phyloP scores from a whole-genome alignment of 2,888 invertebrate genomes.

The Polyploca ridens region DNA sequence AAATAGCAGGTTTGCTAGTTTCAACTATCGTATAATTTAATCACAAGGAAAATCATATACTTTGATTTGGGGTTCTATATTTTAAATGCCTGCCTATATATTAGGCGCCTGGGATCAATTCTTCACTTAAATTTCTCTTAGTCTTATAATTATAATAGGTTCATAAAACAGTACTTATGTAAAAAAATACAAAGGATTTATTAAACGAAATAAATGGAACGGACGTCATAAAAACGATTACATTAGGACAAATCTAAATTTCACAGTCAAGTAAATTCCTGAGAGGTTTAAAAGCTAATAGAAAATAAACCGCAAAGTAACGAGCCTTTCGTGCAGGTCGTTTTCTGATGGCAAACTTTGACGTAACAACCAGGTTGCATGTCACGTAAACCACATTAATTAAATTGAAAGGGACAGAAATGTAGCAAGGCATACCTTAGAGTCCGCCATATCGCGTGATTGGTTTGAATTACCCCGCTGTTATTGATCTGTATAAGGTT shows the following conservation, averaged over 20 bases:
- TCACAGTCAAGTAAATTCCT: conserved; percentile 17
- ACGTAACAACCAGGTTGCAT: conserved; percentile 57
- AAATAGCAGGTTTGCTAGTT: no score
- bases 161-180: no score
- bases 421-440: conserved; percentile 65
- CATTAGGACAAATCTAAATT: not conserved
- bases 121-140: not conserved
- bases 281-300: conserved; percentile 39
- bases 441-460: conserved; percentile 77
- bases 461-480: conserved; percentile 65
- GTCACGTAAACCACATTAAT: conserved; percentile 70
- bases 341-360: conserved; percentile 30
- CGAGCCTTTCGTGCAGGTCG: conserved; percentile 24
- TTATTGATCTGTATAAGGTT: conserved; percentile 76
- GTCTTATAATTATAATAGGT: no score
- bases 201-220: no score
- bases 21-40: no score
- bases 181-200: not conserved
- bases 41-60: no score
- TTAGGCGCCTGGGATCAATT: not conserved
- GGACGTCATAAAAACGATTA: not conserved
- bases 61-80: no score
- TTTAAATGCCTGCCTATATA: no score
- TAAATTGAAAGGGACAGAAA: conserved; percentile 62
- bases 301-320: conserved; percentile 14